phyloP scores from a whole-genome alignment of 2,888 invertebrate species.

The Sminthurinus aureus region DNA sequence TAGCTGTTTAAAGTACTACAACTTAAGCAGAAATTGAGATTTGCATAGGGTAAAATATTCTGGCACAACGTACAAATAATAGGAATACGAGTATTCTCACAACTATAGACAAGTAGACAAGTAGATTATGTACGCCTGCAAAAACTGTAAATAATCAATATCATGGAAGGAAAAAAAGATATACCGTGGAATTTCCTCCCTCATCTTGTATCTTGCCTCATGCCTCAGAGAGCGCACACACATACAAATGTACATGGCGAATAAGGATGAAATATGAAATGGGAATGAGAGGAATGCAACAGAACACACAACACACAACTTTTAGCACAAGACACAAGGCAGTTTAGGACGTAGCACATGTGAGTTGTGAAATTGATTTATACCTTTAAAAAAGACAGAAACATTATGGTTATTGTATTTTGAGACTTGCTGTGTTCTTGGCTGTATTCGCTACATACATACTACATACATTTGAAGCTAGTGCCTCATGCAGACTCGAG shows the following conservation, averaged over 20 bases:
- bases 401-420: constrained; percentile 1
- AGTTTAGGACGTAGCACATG: background rate
- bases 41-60: too few species aligned
- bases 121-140: background rate
- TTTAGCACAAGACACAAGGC: background rate
- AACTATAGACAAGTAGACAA: too few species aligned
- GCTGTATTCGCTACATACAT: background rate
- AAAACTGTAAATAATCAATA: background rate
- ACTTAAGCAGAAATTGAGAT: background rate
- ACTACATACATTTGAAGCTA: too few species aligned
- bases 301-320: background rate
- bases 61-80: too few species aligned
- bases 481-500: too few species aligned
- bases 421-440: background rate
- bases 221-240: background rate
- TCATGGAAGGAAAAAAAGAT: background rate
- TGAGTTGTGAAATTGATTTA: constrained; percentile 6
- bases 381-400: constrained; percentile 1
- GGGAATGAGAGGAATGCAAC: too few species aligned
- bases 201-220: too few species aligned
- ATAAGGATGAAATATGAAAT: background rate
- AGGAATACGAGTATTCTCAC: too few species aligned
- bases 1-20: too few species aligned
- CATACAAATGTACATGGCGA: background rate
- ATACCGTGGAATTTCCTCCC: background rate